A percentile compares a stretch with the other conserved stretches of the same genome.
These are phyloP conservation scores for Vultur gryphus DNA, from an alignment of 2,797 vertebrate genomes.

Conservation along the genomic window DNA sequence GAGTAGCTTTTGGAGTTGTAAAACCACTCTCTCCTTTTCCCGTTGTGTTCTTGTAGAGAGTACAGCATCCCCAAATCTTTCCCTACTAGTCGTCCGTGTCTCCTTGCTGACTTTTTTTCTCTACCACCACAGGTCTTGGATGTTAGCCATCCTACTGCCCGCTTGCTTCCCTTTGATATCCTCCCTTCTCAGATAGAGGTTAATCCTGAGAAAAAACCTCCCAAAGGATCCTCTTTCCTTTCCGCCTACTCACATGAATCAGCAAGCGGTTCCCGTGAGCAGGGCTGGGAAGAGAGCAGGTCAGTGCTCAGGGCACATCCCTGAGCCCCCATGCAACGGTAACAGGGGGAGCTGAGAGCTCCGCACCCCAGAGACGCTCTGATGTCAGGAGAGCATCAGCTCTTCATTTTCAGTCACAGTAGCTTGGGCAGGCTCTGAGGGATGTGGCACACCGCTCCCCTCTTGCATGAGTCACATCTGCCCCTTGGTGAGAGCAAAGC, in stretches of 20 bases:
- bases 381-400: not conserved
- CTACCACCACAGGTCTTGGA: not conserved
- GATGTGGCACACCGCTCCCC: not conserved
- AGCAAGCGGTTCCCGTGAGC: accelerated
- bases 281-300: not conserved
- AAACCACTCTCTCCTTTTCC: not conserved
- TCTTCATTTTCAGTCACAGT: not conserved
- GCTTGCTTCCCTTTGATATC: not conserved
- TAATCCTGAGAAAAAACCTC: not conserved
- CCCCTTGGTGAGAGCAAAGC: not conserved
- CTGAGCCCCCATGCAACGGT: accelerated
- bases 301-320: not conserved
- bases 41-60: not conserved
- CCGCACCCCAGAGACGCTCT: not conserved
- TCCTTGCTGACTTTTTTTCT: not conserved
- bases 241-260: not conserved
- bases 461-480: not conserved
- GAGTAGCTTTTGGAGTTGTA: not conserved
- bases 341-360: not conserved
- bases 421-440: not conserved
- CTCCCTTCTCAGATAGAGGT: not conserved
- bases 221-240: not conserved
- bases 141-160: not conserved
- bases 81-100: not conserved
- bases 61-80: not conserved